Evolutionary conservation across 2,797 vertebrate species (phyloP).

Genomic region (Poecilia gillii): DNA sequence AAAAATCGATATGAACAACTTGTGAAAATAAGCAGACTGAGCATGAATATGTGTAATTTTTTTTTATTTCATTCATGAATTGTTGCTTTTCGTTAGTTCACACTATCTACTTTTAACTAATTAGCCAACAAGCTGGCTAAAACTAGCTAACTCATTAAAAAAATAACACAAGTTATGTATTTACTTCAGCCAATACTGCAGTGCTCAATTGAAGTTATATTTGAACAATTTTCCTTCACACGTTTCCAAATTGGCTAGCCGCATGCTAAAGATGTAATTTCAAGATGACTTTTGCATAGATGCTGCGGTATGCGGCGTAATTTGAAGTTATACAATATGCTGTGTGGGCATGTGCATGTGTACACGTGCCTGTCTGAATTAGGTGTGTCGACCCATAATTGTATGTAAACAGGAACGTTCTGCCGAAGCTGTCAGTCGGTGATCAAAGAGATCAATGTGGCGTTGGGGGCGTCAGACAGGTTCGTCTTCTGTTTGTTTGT

Average conservation of each 20-base stretch:
- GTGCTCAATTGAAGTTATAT: background rate
- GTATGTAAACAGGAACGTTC: slow-evolving; percentile 37
- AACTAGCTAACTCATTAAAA: background rate
- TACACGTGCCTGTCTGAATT: slow-evolving; percentile 13
- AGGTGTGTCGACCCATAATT: slow-evolving; percentile 49
- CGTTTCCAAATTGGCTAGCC: background rate
- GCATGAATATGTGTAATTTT: background rate
- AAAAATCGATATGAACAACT: background rate
- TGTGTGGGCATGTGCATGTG: slow-evolving; percentile 4
- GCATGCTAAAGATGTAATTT: background rate
- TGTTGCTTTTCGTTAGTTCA: slow-evolving; percentile 7
- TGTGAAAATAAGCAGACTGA: background rate
- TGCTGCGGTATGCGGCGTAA: background rate
- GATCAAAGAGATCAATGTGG: slow-evolving; percentile 17
- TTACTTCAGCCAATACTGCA: background rate
- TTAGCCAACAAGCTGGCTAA: background rate
- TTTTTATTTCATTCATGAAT: background rate
- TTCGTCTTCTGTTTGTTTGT: slow-evolving; percentile 12
- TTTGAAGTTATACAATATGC: background rate
- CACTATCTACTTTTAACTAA: background rate
- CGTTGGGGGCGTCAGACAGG: slow-evolving; percentile 8
- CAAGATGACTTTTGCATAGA: background rate
- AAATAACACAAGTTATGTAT: background rate
- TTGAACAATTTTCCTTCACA: background rate
- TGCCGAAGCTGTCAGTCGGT: slow-evolving; percentile 23